These are phyloP conservation scores for Chloebia gouldiae DNA, from an alignment of 2,113 vertebrate species.

Conservation along the genomic window DNA sequence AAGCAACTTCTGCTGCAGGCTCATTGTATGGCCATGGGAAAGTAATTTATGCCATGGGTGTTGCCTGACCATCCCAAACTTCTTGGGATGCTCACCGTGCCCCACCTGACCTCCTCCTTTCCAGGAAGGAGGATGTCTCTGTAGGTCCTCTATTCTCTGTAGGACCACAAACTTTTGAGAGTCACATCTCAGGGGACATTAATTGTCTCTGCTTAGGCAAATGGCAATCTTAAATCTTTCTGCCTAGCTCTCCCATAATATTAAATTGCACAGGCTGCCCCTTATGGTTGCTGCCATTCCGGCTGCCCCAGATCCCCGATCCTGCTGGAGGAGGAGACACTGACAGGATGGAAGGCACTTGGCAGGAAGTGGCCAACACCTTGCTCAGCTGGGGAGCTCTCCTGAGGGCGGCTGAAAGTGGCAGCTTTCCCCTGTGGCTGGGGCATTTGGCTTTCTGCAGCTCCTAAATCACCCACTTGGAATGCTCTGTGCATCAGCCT, in stretches of 20 bases:
- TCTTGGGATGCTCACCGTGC: neutral
- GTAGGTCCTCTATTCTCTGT: neutral
- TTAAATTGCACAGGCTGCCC: neutral
- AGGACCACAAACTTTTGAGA: neutral
- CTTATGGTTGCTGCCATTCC: neutral
- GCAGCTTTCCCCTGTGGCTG: constrained; percentile 21
- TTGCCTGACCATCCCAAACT: neutral
- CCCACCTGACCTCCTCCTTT: neutral
- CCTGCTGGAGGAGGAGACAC: neutral
- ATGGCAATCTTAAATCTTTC: neutral
- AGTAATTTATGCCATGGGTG: neutral
- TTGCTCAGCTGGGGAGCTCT: neutral
- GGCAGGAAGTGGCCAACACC: neutral
- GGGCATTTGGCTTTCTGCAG: constrained; percentile 57
- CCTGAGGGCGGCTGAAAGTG: neutral
- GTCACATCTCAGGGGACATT: neutral
- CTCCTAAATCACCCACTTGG: constrained; percentile 63
- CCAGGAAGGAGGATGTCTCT: neutral
- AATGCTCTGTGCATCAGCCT: constrained; percentile 55
- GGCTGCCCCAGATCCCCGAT: neutral
- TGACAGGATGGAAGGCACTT: neutral
- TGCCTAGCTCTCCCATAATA: neutral
- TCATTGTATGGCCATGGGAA: neutral
- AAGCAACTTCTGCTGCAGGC: neutral
- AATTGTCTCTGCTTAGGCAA: neutral